Percentiles rank a stretch among this genome's conserved stretches.
Conservation (phyloP, 2,797 vertebrate genomes). For the Lophius americanus region DNA sequence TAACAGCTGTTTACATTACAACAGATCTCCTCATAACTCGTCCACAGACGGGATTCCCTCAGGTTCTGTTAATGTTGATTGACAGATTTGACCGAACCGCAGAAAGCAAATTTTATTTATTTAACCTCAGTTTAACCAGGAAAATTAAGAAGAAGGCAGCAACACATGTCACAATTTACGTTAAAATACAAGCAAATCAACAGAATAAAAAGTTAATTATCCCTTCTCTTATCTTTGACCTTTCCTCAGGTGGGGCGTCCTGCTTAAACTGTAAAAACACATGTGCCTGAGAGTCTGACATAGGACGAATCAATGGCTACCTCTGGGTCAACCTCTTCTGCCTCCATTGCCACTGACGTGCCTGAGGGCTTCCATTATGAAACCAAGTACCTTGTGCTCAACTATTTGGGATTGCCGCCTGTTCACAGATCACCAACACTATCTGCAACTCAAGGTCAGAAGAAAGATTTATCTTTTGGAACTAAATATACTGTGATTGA, state of each 20-base stretch:
- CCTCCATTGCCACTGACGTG: slow-evolving; percentile 81
- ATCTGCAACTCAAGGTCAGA: slow-evolving; percentile 82
- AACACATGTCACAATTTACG: too few species aligned
- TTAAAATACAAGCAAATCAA: too few species aligned
- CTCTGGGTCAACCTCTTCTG: slow-evolving; percentile 74
- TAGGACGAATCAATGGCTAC: slow-evolving; percentile 76
- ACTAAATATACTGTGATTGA: background rate
- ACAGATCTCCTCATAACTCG: background rate
- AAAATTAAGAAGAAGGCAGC: too few species aligned
- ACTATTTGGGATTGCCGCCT: slow-evolving; percentile 88
- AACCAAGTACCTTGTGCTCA: slow-evolving; percentile 93
- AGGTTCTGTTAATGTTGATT: background rate
- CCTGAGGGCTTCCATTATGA: slow-evolving; percentile 94
- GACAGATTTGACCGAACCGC: background rate
- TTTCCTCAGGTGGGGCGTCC: slow-evolving; percentile 62
- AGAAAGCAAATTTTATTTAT: background rate
- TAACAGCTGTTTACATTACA: slow-evolving; percentile 13
- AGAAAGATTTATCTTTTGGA: background rate
- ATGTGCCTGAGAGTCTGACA: slow-evolving; percentile 74
- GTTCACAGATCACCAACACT: slow-evolving; percentile 67
- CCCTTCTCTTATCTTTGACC: background rate
- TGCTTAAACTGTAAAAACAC: slow-evolving; percentile 53
- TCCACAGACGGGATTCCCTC: background rate
- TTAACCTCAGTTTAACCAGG: too few species aligned
- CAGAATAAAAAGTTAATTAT: too few species aligned